Evolutionary conservation across 92 coral and sea anemone species (phyloP).

Genomic region (Palythoa grandis): DNA sequence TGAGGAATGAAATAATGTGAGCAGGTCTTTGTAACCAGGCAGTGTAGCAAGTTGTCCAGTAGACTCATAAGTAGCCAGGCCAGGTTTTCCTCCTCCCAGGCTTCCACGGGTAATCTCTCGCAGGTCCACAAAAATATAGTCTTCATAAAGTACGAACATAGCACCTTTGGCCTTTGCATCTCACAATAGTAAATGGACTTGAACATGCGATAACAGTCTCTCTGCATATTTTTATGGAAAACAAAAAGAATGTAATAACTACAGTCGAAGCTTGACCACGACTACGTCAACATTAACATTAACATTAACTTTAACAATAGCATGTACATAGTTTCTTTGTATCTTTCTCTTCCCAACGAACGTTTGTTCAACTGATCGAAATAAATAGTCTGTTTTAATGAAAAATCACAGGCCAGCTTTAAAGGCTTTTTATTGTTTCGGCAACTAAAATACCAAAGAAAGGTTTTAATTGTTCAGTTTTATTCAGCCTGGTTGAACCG

Average conservation of each 20-base stretch:
- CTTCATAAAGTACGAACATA: slow-evolving; percentile 59
- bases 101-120: slow-evolving; percentile 53
- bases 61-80: slow-evolving; percentile 61
- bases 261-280: neutral
- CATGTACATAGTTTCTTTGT: neutral
- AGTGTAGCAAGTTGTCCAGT: slow-evolving; percentile 57
- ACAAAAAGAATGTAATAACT: neutral
- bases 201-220: slow-evolving; percentile 50
- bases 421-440: no score
- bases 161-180: slow-evolving; percentile 47
- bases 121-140: slow-evolving; percentile 66
- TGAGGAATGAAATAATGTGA: slow-evolving; percentile 57
- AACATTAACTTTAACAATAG: neutral
- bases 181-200: slow-evolving; percentile 52
- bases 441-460: no score
- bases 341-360: neutral
- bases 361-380: no score
- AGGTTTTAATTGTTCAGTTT: no score
- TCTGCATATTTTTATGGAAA: neutral
- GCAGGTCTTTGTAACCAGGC: slow-evolving; percentile 59
- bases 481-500: no score
- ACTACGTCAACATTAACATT: neutral
- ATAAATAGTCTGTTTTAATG: no score
- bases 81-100: slow-evolving; percentile 53
- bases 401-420: no score